These are phyloP conservation scores for Sitophilus oryzae DNA, from an alignment of 1,140 invertebrate species.

Conservation along the genomic window DNA sequence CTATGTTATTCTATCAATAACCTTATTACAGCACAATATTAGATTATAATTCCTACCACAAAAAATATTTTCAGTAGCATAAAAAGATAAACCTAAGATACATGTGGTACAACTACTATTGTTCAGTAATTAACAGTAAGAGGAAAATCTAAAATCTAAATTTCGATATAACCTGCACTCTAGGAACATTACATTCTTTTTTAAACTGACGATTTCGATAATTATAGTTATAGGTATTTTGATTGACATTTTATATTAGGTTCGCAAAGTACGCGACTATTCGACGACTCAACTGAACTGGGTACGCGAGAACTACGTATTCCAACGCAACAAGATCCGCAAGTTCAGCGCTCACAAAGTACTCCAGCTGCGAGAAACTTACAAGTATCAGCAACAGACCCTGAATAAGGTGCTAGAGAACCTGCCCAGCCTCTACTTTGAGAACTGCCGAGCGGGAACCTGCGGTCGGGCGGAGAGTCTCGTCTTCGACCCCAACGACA, in stretches of 20 bases:
- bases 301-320: slow-evolving; percentile 91
- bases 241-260: no score
- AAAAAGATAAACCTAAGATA: no score
- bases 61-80: no score
- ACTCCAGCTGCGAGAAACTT: slow-evolving; percentile 79
- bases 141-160: background rate
- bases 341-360: slow-evolving; percentile 93
- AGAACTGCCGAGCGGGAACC: slow-evolving; percentile 83
- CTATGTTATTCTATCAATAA: no score
- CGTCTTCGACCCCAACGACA: slow-evolving; percentile 60
- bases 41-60: no score
- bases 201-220: slow-evolving; percentile 28
- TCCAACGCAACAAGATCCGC: slow-evolving; percentile 87
- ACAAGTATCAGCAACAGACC: slow-evolving; percentile 92
- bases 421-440: slow-evolving; percentile 85
- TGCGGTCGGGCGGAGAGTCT: slow-evolving; percentile 74
- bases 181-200: slow-evolving; percentile 17
- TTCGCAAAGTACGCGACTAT: slow-evolving; percentile 81
- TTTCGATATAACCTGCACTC: background rate
- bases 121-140: no score
- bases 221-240: no score
- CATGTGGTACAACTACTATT: no score
- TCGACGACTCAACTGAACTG: slow-evolving; percentile 84
- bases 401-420: slow-evolving; percentile 91
- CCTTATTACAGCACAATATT: no score